phyloP scores from a whole-genome alignment of 2,797 vertebrate species.

The Pseudopleuronectes americanus region DNA sequence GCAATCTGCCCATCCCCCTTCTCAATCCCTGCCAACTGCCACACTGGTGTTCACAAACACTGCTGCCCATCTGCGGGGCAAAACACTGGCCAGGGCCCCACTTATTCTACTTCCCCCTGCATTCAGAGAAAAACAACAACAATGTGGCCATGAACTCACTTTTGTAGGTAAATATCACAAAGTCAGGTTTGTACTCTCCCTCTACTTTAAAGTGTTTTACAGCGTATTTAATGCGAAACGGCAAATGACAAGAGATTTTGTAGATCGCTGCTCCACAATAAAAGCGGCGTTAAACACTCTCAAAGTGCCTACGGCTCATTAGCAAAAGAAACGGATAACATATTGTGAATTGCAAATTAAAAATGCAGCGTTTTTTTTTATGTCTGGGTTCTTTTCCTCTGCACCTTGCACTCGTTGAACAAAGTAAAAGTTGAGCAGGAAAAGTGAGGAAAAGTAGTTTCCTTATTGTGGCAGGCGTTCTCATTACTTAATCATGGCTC shows the following conservation, averaged over 20 bases:
- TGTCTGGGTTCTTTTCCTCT: slow-evolving; percentile 37
- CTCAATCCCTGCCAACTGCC: slow-evolving; percentile 81
- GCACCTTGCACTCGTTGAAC: slow-evolving; percentile 36
- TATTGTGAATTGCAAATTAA: slow-evolving; percentile 33
- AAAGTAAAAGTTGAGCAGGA: slow-evolving; percentile 65
- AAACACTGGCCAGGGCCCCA: slow-evolving; percentile 76
- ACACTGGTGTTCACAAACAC: slow-evolving; percentile 83
- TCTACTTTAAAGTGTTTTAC: slow-evolving; percentile 36
- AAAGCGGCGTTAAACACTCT: slow-evolving; percentile 33
- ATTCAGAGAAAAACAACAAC: slow-evolving; percentile 19
- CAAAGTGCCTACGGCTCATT: slow-evolving; percentile 13
- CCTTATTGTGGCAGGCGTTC: slow-evolving; percentile 79
- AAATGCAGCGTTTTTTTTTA: slow-evolving; percentile 44
- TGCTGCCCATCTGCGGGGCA: slow-evolving; percentile 84
- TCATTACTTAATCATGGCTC: slow-evolving; percentile 84
- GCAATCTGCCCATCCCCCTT: slow-evolving; percentile 76
- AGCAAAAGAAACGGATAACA: slow-evolving; percentile 12
- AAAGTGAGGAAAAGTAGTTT: slow-evolving; percentile 74
- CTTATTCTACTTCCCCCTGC: slow-evolving; percentile 51
- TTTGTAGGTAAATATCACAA: slow-evolving; percentile 41
- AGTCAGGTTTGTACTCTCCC: slow-evolving; percentile 30
- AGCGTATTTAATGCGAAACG: slow-evolving; percentile 25
- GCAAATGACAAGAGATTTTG: slow-evolving; percentile 29
- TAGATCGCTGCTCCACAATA: slow-evolving; percentile 25
- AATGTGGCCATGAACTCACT: slow-evolving; percentile 37